Evolutionary conservation across 2,888 invertebrate genomes (phyloP).

Genomic region (Ectropis crepuscularia): DNA sequence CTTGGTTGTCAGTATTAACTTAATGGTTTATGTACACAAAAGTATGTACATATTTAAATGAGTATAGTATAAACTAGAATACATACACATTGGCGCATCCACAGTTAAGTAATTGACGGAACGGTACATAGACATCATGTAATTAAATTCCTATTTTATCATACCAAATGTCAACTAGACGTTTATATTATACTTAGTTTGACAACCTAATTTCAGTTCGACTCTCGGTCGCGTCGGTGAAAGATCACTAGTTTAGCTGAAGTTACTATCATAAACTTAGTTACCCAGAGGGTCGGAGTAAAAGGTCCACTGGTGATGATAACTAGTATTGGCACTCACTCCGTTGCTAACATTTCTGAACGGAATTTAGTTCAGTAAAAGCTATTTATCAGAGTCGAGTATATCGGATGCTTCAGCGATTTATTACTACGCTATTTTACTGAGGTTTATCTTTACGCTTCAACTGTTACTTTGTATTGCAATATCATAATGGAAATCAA

Average conservation of each 20-base stretch:
- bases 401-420: constrained; percentile 16
- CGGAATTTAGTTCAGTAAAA: constrained; percentile 16
- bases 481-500: background rate
- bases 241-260: background rate
- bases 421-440: constrained; percentile 22
- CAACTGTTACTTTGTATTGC: background rate
- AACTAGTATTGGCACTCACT: constrained; percentile 7
- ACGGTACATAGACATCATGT: too few relatives aligned
- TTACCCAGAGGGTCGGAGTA: constrained; percentile 1
- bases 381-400: constrained; percentile 13
- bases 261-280: background rate
- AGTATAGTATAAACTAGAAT: too few relatives aligned
- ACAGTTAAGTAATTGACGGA: too few relatives aligned
- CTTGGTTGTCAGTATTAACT: too few relatives aligned
- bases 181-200: too few relatives aligned
- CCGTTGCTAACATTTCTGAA: constrained; percentile 1
- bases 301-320: constrained; percentile 6
- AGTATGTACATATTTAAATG: too few relatives aligned
- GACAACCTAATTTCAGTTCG: too few relatives aligned
- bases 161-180: too few relatives aligned
- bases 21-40: too few relatives aligned
- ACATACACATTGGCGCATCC: too few relatives aligned
- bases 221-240: background rate
- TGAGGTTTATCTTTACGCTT: constrained; percentile 19
- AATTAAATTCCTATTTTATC: too few relatives aligned